A percentile compares a stretch with the other conserved stretches of the same genome.
Evolutionary conservation across 2,888 invertebrate species (phyloP).

Genomic region (Troides helena): DNA sequence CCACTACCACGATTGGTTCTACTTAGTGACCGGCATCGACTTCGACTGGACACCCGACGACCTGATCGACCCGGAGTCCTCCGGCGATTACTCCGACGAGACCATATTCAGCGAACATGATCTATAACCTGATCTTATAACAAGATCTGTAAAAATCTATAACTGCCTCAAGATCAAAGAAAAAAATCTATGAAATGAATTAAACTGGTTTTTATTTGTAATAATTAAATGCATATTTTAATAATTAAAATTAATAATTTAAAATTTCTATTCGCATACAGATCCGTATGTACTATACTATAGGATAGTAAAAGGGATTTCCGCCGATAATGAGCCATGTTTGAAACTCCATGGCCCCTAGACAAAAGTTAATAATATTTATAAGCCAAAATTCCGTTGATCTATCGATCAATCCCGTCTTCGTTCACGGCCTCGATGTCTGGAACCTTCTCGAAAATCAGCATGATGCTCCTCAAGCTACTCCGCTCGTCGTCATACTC

Average conservation of each 20-base stretch:
- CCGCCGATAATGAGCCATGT: too few relatives aligned
- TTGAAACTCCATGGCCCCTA: neutral
- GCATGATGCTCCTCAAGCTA: slow-evolving; percentile 47
- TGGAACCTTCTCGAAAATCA: slow-evolving; percentile 38
- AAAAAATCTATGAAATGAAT: too few relatives aligned
- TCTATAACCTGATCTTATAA: slow-evolving; percentile 24
- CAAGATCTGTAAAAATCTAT: neutral
- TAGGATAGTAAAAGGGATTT: too few relatives aligned
- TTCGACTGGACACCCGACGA: slow-evolving; percentile 56
- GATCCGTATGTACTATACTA: too few relatives aligned
- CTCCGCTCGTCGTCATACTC: slow-evolving; percentile 58
- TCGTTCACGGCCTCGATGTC: slow-evolving; percentile 35
- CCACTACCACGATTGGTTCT: slow-evolving; percentile 65
- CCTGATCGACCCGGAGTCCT: slow-evolving; percentile 6
- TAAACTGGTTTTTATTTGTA: too few relatives aligned
- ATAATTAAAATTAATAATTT: too few relatives aligned
- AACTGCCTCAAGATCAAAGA: too few relatives aligned
- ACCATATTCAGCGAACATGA: neutral
- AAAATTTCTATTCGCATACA: too few relatives aligned
- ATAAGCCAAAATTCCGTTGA: neutral
- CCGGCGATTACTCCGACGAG: slow-evolving; percentile 5
- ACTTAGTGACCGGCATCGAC: slow-evolving; percentile 56
- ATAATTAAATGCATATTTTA: too few relatives aligned
- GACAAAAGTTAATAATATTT: neutral
- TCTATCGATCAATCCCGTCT: slow-evolving; percentile 57